Evolutionary conservation across 1,140 invertebrate species (phyloP), one percentile per base, ranked within the genome.

Genomic region (Drosophila dunni): DNA sequence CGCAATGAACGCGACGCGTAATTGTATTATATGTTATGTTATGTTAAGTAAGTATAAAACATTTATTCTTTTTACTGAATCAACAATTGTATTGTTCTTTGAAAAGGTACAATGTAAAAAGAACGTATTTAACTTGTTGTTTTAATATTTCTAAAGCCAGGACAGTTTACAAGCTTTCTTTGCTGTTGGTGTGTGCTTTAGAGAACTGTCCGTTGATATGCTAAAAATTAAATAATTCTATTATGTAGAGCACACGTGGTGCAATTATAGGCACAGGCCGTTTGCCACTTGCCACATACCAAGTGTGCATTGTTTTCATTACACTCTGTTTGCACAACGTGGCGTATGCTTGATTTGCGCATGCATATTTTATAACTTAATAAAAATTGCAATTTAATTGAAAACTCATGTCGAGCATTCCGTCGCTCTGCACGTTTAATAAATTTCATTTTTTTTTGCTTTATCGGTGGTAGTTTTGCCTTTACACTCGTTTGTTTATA

Each of bases 391-490:
- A 56, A 62, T 88, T 67, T 64, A 82, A 86, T 79, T 70, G 68
- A 70, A 78, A 78, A 83, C 56, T 63, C 67, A 46, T 80, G 73
- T 66, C 48, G 15, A 54, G 56, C 67, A 44, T 42, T 75, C 13
- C 24, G 5, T 48, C 51, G 44, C 63, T 67, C 53, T 57, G 9
- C 70, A 80, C 80, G 65, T 67, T 69, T 58, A 75, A 78, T 70
- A 57, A 75, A 60, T 38, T 64, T 36, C 38, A 38, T 61, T 68
- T 57, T 78, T 81, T 78, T 83, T 63, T 84, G 68, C 73, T 86
- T 85, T 78, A 75, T 88, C 83, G 83, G 83, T 88, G 83, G 83
- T 88, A 72, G 79, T 42, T 71, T 65, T 81, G 66, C 68, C 45
- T 57, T 64, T 5, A 34, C 5, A 24, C 1, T 2, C 24, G 11